Evolutionary conservation across 2,888 invertebrate species (phyloP), one percentile per base, ranked within the genome.

Genomic region (Shargacucullia verbasci): DNA sequence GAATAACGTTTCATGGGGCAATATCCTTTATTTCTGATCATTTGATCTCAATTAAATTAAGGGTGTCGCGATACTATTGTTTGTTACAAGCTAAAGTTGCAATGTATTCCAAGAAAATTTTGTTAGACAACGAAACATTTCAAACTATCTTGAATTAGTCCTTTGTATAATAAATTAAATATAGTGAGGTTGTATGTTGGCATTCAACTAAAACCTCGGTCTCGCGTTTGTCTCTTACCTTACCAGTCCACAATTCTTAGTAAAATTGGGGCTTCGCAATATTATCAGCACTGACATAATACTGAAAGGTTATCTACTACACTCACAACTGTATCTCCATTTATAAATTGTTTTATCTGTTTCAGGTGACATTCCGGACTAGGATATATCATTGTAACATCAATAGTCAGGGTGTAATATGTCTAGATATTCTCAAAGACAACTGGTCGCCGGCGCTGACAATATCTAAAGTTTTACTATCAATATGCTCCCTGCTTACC

Each of bases 341-440:
- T 67, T 14, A 49, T 25, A 10, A 34, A 13, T 35, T 46, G 4
- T 11, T 4, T 25, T 39, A 8, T 67, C 31, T 54, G n/a, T 68
- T 68, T n/a, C 87, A 96, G 96, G 97, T 97, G 59, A 97, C 97
- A 85, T 99, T 99, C 95, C 96, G 98, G 70, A 99, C 99, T 70
- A 96, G 99, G 85, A 99, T 99, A 93, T 99, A 99, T 93, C 99
- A 99, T 90, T 99, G 99, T 95, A 99, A 99, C 95, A 99, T 99
- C 89, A 99, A 99, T 95, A 98, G 98, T 88, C 99, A 99, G 94
- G 99, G 99, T 61, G 98, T 98, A 62, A 99, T 99, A 88, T 99
- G 99, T 91, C 95, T 99, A 94, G 99, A 99, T 90, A 99, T 99
- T 82, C 95, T 99, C 78, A 99, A 99, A 94, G 99, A 99, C 92